Conservation (phyloP, 2,888 invertebrate genomes). For the Uropetala carovei region DNA sequence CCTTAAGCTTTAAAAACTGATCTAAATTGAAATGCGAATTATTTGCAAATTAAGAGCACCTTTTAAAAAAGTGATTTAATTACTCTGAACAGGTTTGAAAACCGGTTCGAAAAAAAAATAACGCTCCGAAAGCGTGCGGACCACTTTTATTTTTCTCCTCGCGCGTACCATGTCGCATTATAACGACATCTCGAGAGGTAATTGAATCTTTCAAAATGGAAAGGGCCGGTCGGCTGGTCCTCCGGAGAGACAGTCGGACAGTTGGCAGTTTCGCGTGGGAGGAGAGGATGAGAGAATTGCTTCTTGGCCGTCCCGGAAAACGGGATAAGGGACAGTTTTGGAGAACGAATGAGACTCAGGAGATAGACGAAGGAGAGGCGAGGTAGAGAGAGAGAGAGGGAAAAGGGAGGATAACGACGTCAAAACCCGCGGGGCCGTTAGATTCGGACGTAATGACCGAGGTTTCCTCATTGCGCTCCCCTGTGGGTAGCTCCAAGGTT, state of each 20-base stretch:
- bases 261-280: neutral
- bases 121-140: no score
- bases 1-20: no score
- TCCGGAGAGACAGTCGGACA: neutral
- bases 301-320: neutral
- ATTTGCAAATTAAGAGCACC: no score
- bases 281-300: neutral
- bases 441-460: slow-evolving; percentile 1
- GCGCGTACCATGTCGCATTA: no score
- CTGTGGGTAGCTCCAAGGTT: neutral
- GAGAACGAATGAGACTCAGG: no score
- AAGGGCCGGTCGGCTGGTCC: no score
- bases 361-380: neutral
- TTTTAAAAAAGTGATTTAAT: no score
- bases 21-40: no score
- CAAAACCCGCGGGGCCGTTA: slow-evolving; percentile 29
- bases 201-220: neutral
- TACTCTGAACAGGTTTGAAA: no score
- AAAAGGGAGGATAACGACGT: neutral
- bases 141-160: no score
- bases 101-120: no score
- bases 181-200: neutral
- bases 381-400: neutral
- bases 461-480: neutral
- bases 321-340: neutral